Conservation (phyloP, 30 jellyfish, hydroid and myxozoan genomes). For the Aurelia sp. region DNA sequence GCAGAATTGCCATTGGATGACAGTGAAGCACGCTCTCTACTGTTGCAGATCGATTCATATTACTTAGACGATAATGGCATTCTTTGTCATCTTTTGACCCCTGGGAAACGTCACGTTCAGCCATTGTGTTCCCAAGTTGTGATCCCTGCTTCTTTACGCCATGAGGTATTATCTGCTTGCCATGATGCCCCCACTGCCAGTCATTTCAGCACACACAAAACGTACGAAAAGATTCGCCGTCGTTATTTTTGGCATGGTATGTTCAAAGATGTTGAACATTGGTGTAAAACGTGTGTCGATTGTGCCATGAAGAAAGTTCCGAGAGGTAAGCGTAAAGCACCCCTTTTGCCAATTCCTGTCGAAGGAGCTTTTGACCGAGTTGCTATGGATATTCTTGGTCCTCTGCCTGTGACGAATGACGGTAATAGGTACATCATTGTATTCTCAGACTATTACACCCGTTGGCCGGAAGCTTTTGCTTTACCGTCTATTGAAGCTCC, state of each 20-base stretch:
- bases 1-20: neutral
- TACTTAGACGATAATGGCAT: no score
- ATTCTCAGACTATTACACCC: no score
- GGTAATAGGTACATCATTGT: no score
- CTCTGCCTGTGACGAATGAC: no score
- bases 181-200: constrained; percentile 52
- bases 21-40: neutral
- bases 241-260: constrained; percentile 52
- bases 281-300: constrained; percentile 23
- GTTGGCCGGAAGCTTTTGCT: no score
- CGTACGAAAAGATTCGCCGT: constrained; percentile 42
- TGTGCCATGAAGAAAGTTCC: no score
- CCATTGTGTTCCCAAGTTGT: constrained; percentile 31
- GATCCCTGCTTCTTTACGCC: constrained; percentile 36
- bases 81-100: constrained; percentile 38
- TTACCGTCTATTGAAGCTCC: no score
- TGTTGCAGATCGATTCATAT: no score
- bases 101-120: constrained; percentile 26
- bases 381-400: no score
- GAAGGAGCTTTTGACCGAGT: no score
- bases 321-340: no score
- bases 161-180: constrained; percentile 31
- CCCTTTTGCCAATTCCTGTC: no score
- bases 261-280: constrained; percentile 44
- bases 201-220: constrained; percentile 21